phyloP scores from a whole-genome alignment of 2,888 invertebrate species.

The Lamellibrachia satsuma region DNA sequence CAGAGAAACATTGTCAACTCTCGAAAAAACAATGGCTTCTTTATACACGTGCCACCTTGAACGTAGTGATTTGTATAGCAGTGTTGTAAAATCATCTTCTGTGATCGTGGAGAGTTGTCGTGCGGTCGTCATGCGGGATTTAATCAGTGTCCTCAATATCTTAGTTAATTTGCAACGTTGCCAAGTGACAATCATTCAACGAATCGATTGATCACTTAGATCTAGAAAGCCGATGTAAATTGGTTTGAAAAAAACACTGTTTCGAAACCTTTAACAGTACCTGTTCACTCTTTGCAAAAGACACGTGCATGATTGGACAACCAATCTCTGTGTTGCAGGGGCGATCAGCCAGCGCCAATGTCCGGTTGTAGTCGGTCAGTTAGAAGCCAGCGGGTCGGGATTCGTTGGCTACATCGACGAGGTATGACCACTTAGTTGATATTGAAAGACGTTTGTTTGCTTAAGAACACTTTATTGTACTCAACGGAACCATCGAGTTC shows the following conservation, averaged over 20 bases:
- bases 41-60: background rate
- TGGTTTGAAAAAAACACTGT: background rate
- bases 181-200: background rate
- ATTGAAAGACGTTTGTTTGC: too few species aligned
- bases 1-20: background rate
- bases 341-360: background rate
- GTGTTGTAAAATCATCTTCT: background rate
- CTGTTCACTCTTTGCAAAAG: background rate
- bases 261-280: background rate
- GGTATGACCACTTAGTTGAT: background rate
- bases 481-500: too few species aligned
- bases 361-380: background rate
- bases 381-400: background rate
- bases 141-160: background rate
- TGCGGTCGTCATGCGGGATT: background rate
- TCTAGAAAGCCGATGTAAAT: background rate
- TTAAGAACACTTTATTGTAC: too few species aligned
- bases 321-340: background rate
- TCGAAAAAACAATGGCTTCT: background rate
- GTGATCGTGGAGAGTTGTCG: background rate
- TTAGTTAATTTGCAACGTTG: background rate
- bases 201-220: background rate
- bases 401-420: background rate
- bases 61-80: background rate
- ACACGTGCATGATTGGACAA: background rate